Conservation (phyloP, 2,888 invertebrate genomes). For the Amphipoea oculea region DNA sequence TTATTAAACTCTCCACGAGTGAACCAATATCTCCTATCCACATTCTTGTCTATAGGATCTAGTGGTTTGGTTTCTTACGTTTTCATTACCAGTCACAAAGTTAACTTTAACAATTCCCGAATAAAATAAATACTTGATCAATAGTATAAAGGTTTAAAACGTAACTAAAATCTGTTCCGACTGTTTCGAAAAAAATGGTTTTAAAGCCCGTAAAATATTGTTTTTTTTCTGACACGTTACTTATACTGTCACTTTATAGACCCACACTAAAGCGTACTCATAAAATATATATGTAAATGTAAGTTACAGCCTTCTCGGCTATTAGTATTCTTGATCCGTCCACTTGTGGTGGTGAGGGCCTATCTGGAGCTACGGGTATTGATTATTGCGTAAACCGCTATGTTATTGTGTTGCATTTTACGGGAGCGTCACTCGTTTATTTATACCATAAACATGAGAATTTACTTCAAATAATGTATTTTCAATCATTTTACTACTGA, state of each 20-base stretch:
- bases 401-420: slow-evolving; percentile 85
- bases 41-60: neutral
- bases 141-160: neutral
- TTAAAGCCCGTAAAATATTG: neutral
- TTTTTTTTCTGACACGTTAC: neutral
- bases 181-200: too few species aligned
- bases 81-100: neutral
- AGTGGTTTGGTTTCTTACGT: neutral
- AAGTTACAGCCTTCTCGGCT: slow-evolving; percentile 52
- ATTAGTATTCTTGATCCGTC: slow-evolving; percentile 75
- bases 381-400: slow-evolving; percentile 84
- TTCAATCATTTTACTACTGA: slow-evolving; percentile 13
- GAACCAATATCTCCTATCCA: neutral
- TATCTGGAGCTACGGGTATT: slow-evolving; percentile 76
- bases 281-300: slow-evolving; percentile 17
- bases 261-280: neutral
- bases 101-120: neutral
- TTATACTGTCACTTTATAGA: neutral
- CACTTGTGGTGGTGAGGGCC: slow-evolving; percentile 69
- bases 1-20: neutral
- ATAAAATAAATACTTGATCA: neutral
- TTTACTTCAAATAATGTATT: slow-evolving; percentile 22
- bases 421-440: slow-evolving; percentile 76
- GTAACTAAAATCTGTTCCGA: neutral
- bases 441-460: slow-evolving; percentile 60